Evolutionary conservation across 92 coral and sea anemone genomes (phyloP), one percentile per base, ranked within the genome.

Genomic region (Zoanthus sociatus): DNA sequence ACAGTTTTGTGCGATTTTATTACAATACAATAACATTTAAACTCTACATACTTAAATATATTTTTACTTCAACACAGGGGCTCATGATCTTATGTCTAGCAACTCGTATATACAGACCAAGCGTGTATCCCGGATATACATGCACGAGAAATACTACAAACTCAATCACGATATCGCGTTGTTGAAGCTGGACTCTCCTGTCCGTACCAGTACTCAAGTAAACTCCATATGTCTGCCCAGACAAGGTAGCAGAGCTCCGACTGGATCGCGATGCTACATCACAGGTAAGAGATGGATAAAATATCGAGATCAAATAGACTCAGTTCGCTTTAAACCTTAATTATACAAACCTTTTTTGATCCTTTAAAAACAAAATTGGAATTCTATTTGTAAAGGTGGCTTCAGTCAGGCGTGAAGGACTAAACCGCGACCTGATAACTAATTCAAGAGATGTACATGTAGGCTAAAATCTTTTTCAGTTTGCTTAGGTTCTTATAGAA

Each of bases 201-300:
- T 78, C 0, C 68, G 60, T n/a, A 58, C 47, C 18, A 87, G 86
- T 54, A 44, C 18, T 17, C 71, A 78, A 47, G 90, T 87, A 26
- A 87, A 68, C 78, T 17, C 79, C n/a, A 81, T 87, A 58, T 87
- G 90, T 73, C 31, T 78, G 56, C 90, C 90, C 64, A 17, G 21
- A 10, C 86, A 75, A 7, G 78, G 72, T 8, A 77, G 78, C 16
- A 55, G 90, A 33, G 69, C 58, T 14, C 66, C 42, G 3, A 46
- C 78, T 1, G 90, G 90, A 2, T 51, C 86, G n/a, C 78, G 72
- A 12, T 87, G 90, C 60, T 87, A 78, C 55, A 78, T 87, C 55
- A 87, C 90, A 47, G 90, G 90, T 87, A 12, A 78, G 82, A 16
- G 21, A 20, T 0, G 18, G 7, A 16, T 6, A 13, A 11, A 0